Evolutionary conservation across 2,113 vertebrate genomes (phyloP), one percentile per base, ranked within the genome.

Genomic region (Phalacrocorax carbo): DNA sequence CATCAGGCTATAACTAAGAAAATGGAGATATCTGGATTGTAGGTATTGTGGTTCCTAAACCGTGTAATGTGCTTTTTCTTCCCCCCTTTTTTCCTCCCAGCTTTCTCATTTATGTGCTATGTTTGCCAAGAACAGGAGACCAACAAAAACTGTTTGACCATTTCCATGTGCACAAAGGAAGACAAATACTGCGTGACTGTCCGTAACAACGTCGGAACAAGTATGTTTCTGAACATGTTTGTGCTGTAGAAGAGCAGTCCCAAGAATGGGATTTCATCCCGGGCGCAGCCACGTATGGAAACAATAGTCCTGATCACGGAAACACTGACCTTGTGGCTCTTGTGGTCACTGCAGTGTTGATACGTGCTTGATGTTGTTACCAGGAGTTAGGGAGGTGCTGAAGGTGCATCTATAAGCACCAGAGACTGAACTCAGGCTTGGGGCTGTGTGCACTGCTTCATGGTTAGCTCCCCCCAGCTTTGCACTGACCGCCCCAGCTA

Each of bases 91-190:
- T 1, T 0, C 1, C 2, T 2, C 14, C 7, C 25, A 97, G 96
- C 23, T 87, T 87, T 87, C 52, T 62, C 96, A 8, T 61, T 96
- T 52, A 89, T 97, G 78, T 97, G 97, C 86, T 97, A 97, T 3
- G 86, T 88, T 42, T 97, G 97, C 89, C 91, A 95, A 62, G 88
- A 94, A 5, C 77, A 95, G 60, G 93, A 94, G 81, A 95, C 95
- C 84, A 97, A 97, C 86, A 91, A 95, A 84, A 60, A 96, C 70
- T 97, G 97, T 77, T 54, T 96, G 94, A 91, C 58, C 58, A 93
- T 97, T 87, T 95, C 95, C 73, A 95, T 94, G 94, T 97, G 97
- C 4, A 3, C 54, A 27, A 3, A 97, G 51, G 58, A 94, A 62
- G 96, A 97, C 32, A 97, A 94, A 73, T 75, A 95, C 79, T 97